Conservation (phyloP, 2,888 invertebrate genomes). For the Synanthedon myopaeformis region DNA sequence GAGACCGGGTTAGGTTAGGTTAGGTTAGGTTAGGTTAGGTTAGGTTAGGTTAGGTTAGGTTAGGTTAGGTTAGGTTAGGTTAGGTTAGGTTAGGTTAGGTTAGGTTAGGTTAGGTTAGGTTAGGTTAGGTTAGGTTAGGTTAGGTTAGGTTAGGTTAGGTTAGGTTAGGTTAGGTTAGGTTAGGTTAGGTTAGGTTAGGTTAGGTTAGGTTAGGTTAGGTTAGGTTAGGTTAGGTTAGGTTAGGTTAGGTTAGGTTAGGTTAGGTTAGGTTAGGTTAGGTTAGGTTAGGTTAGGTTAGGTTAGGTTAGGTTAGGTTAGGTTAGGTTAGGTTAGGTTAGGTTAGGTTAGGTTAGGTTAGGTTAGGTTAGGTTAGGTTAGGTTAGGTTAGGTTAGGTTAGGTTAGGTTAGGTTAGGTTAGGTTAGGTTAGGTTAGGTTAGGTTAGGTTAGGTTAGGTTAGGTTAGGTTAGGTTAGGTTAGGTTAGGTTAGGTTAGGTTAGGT, state of each 20-base stretch:
- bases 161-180: background rate
- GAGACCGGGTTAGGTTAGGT: background rate
- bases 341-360: constrained; percentile 10
- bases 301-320: constrained; percentile 8
- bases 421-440: background rate
- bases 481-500: background rate
- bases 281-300: constrained; percentile 6
- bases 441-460: background rate
- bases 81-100: constrained; percentile 10
- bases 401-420: background rate
- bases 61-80: constrained; percentile 8
- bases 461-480: background rate
- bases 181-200: constrained; percentile 5
- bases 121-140: constrained; percentile 6
- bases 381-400: constrained; percentile 6
- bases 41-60: constrained; percentile 1
- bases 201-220: constrained; percentile 6
- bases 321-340: constrained; percentile 9
- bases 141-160: background rate
- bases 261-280: constrained; percentile 8
- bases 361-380: constrained; percentile 13
- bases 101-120: constrained; percentile 10
- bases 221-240: constrained; percentile 7
- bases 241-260: constrained; percentile 7
- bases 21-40: background rate